phyloP scores from a whole-genome alignment of 2,113 vertebrate genomes.

The Nasalis larvatus region DNA sequence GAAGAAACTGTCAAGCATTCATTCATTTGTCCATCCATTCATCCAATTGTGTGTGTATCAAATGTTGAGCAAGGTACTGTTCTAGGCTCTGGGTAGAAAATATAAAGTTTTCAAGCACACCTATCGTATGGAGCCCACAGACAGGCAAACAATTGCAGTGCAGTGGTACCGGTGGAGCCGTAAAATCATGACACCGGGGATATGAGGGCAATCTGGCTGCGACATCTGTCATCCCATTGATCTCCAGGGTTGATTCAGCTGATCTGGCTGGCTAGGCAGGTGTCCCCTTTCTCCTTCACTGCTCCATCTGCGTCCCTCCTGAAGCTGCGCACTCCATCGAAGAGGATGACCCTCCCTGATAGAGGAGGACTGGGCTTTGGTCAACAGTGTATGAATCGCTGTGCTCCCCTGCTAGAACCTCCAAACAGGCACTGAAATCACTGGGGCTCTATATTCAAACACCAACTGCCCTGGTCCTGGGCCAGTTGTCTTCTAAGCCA shows the following conservation, averaged over 20 bases:
- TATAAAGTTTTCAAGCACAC: neutral
- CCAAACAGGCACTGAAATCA: too few species aligned
- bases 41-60: neutral
- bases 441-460: neutral
- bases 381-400: too few species aligned
- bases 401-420: too few species aligned
- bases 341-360: too few species aligned
- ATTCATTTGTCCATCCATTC: neutral
- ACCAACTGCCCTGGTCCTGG: neutral
- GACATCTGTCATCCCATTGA: too few species aligned
- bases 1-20: neutral
- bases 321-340: too few species aligned
- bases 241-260: too few species aligned
- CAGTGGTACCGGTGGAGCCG: rapidly evolving
- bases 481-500: neutral
- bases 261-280: too few species aligned
- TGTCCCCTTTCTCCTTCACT: too few species aligned
- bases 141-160: neutral
- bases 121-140: neutral
- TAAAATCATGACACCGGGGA: neutral
- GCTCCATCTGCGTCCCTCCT: too few species aligned
- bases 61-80: neutral
- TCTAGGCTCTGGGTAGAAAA: neutral
- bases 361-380: too few species aligned
- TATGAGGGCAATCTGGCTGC: too few species aligned